Base-by-base conservation (phyloP, 2,888 invertebrate species). In the Euplexia lucipara region DNA sequence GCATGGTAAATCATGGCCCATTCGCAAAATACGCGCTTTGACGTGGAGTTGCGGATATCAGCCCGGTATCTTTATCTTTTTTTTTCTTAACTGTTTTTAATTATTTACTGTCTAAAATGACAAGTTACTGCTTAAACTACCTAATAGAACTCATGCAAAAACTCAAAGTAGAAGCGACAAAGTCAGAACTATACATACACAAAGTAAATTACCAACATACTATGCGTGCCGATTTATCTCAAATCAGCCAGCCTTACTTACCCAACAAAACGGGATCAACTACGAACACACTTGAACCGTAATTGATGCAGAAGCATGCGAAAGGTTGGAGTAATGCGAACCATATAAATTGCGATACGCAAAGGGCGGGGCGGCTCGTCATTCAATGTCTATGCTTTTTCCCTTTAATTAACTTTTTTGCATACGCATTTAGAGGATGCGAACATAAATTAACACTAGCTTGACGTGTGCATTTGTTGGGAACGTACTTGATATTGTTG, bases 371-470 rank as follows among this genome's bases (percentile, higher is more conserved):
- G 84, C 70, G 58, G 59, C 86, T 88, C 90, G 89, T 93, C 93
- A 90, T 88, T 93, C 92, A 91, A 85, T 85, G 92, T 91, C 90
- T 81, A 79, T 75, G 64, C 62, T 86, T 85, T 88, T 83, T 83
- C 81, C 56, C 86, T 91, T 91, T 92, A 91, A 94, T 93, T 93
- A 92, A 91, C 92, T 92, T 92, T n/a, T 93, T 92, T 88, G 85
- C 70, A 77, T 62, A 70, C 75, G 65, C 78, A 80, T 81, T 80
- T 82, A 82, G 68, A 81, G 60, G 70, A 79, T 47, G 57, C 41
- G 69, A 56, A 53, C 52, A 80, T 78, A 81, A 70, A 77, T 70
- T 75, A 81, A 78, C 74, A 74, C 74, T 70, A 69, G 65, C 52
- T 26, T 71, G 66, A 67, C 70, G 54, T 61, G 49, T n/a, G 54